These are phyloP conservation scores for Botia kubotai DNA, from an alignment of 2,797 vertebrate genomes.

Conservation along the genomic window DNA sequence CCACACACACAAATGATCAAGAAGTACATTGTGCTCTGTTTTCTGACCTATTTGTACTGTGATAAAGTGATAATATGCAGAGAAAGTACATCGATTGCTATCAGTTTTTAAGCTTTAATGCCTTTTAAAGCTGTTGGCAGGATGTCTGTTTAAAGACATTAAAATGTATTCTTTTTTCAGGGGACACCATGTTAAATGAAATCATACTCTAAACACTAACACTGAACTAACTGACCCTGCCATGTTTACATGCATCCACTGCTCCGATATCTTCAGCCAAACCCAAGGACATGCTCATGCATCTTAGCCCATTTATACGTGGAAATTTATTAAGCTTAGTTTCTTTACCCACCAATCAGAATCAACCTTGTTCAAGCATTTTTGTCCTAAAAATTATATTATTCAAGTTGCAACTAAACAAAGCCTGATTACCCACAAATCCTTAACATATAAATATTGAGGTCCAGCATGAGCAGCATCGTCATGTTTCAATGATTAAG, in stretches of 20 bases:
- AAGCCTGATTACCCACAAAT: neutral
- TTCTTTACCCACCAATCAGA: neutral
- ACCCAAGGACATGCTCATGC: conserved; percentile 18
- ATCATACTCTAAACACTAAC: neutral
- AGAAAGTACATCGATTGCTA: conserved; percentile 2
- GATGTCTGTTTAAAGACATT: conserved; percentile 1
- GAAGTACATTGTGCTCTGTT: neutral
- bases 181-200: conserved; percentile 4
- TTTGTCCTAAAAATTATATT: neutral
- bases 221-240: conserved; percentile 27
- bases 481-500: neutral
- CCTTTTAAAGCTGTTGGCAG: neutral
- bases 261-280: neutral
- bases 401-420: neutral
- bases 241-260: conserved; percentile 19
- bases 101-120: neutral
- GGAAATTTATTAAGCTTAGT: conserved; percentile 1
- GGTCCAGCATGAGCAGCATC: neutral
- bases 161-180: neutral
- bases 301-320: conserved; percentile 3
- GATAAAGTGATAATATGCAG: neutral
- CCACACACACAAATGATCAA: no score
- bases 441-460: neutral
- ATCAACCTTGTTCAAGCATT: neutral
- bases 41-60: neutral